A percentile compares a stretch with the other conserved stretches of the same genome.
Conservation (phyloP, 2,888 invertebrate species). For the Cephus runcator region DNA sequence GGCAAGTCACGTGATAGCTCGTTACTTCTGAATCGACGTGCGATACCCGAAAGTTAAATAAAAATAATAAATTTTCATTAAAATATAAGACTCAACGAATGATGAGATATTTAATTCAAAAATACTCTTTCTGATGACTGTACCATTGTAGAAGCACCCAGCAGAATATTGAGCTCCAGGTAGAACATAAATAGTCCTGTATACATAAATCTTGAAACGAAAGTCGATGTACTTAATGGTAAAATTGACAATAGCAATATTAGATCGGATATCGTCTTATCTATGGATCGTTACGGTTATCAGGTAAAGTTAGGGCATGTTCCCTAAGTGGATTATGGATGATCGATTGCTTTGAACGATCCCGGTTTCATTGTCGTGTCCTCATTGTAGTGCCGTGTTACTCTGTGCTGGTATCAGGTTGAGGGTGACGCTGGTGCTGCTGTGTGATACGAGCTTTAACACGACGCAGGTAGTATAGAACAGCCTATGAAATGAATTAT, state of each 20-base stretch:
- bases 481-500: neutral
- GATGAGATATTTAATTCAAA: neutral
- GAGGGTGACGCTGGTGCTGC: neutral
- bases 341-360: neutral
- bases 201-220: neutral
- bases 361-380: neutral
- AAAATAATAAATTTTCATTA: neutral
- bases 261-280: neutral
- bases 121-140: neutral
- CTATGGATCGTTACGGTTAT: neutral
- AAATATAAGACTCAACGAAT: neutral
- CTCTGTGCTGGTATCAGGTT: neutral
- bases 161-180: neutral
- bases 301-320: neutral
- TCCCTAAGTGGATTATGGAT: neutral
- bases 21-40: neutral
- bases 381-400: neutral
- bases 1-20: neutral
- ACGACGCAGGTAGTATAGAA: neutral
- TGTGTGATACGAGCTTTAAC: neutral
- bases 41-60: neutral
- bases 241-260: neutral
- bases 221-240: neutral
- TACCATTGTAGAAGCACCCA: neutral
- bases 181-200: neutral